These are phyloP conservation scores for Sebastes aleutianus DNA, from an alignment of 2,797 vertebrate species.

Conservation along the genomic window DNA sequence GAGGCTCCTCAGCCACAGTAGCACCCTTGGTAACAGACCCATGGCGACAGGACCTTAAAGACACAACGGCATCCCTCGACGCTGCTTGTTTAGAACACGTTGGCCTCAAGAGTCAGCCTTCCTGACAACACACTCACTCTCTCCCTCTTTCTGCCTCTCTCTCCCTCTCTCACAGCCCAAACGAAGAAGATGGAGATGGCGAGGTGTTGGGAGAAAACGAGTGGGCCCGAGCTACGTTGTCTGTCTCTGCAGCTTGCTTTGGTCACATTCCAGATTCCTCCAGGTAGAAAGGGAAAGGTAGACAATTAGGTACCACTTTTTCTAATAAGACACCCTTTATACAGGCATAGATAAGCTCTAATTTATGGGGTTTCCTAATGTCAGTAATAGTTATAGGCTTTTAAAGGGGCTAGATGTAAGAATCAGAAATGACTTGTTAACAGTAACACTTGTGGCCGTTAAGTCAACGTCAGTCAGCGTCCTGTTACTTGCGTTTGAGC, in stretches of 20 bases:
- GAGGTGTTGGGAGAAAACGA: conserved; percentile 7
- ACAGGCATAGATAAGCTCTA: not conserved
- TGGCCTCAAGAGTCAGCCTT: conserved; percentile 65
- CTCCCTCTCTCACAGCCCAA: conserved; percentile 1
- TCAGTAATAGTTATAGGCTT: rapidly evolving
- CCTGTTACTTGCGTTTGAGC: rapidly evolving
- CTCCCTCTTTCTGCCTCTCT: not conserved
- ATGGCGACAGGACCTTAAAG: conserved; percentile 75
- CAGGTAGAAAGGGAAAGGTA: conserved; percentile 48
- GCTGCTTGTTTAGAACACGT: conserved; percentile 66
- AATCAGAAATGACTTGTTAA: no score
- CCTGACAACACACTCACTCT: conserved; percentile 58
- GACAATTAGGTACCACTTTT: not conserved
- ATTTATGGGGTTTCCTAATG: not conserved
- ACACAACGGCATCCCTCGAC: conserved; percentile 65
- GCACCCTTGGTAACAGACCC: conserved; percentile 81
- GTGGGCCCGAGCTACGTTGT: not conserved
- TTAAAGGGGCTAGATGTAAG: no score
- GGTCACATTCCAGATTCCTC: conserved; percentile 72
- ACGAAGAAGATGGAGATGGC: conserved; percentile 5
- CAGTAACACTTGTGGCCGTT: no score
- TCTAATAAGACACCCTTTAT: not conserved
- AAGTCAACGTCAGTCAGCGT: no score
- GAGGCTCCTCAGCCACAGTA: conserved; percentile 59
- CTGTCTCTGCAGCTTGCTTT: conserved; percentile 31